These are phyloP conservation scores for Orchesella flavescens DNA, from an alignment of 2,888 invertebrate genomes.

Conservation along the genomic window DNA sequence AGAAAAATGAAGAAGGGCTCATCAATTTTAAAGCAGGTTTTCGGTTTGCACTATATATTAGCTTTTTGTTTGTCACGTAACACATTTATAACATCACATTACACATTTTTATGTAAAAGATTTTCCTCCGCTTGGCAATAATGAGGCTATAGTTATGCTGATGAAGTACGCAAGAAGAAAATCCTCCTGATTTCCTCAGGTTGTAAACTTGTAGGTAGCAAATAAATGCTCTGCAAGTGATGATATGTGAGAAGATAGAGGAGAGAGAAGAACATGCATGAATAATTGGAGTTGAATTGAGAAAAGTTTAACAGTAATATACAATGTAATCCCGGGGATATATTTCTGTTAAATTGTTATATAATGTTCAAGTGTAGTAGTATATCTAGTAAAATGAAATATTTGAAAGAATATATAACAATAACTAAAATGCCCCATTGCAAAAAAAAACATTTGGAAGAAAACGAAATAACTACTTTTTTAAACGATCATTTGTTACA, in stretches of 20 bases:
- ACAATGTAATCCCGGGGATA: background rate
- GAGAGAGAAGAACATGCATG: background rate
- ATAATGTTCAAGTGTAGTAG: background rate
- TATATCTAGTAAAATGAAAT: background rate
- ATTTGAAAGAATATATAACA: background rate
- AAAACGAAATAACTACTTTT: too few relatives aligned
- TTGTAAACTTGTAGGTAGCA: background rate
- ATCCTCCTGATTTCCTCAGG: slow-evolving; percentile 5
- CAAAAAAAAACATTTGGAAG: too few relatives aligned
- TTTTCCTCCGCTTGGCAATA: slow-evolving; percentile 4
- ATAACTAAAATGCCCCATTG: too few relatives aligned
- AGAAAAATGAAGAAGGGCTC: background rate
- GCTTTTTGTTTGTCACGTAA: background rate
- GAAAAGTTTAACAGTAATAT: background rate
- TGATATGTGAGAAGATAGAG: background rate
- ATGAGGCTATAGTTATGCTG: slow-evolving; percentile 30
- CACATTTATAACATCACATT: background rate
- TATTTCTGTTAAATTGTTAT: background rate
- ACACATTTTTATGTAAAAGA: background rate
- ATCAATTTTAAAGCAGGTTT: background rate
- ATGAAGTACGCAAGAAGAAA: slow-evolving; percentile 1
- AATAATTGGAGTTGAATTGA: slow-evolving; percentile 1
- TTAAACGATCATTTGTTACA: slow-evolving; percentile 19
- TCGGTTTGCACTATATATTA: background rate
- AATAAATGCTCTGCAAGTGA: background rate